These are phyloP conservation scores for Emmelina monodactyla DNA, from an alignment of 2,888 invertebrate genomes.

Conservation along the genomic window DNA sequence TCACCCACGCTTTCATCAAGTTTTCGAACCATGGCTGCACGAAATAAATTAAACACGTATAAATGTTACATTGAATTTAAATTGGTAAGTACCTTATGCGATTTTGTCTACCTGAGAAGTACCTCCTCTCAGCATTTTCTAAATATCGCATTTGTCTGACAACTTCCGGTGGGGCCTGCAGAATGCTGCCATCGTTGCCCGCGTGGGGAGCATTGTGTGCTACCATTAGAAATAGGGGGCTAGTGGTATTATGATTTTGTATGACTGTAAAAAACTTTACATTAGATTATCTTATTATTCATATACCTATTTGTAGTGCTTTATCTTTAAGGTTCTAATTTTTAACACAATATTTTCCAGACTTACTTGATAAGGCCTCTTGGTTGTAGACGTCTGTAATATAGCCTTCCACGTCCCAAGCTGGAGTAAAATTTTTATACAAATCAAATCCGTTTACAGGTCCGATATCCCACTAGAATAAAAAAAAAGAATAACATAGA, in stretches of 20 bases:
- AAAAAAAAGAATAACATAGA: slow-evolving; percentile 2
- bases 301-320: no score
- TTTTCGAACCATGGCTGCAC: slow-evolving; percentile 80
- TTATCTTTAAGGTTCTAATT: no score
- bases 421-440: slow-evolving; percentile 52
- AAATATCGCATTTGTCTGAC: slow-evolving; percentile 75
- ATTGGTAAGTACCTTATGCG: slow-evolving; percentile 4
- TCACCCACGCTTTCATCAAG: slow-evolving; percentile 86
- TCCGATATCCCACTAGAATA: neutral
- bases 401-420: slow-evolving; percentile 69
- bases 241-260: slow-evolving; percentile 54
- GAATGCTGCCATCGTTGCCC: slow-evolving; percentile 71
- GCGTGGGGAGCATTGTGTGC: slow-evolving; percentile 84
- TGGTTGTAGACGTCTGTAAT: slow-evolving; percentile 75
- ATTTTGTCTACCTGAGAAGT: slow-evolving; percentile 71
- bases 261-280: no score
- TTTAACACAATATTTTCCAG: no score
- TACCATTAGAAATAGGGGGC: slow-evolving; percentile 81
- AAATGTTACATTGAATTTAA: slow-evolving; percentile 14
- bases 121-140: slow-evolving; percentile 70
- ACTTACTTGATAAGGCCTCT: slow-evolving; percentile 66
- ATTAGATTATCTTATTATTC: no score
- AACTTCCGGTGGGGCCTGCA: slow-evolving; percentile 77
- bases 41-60: slow-evolving; percentile 22
- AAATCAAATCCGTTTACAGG: slow-evolving; percentile 47